Evolutionary conservation across 2,888 invertebrate species (phyloP), one percentile per base, ranked within the genome.

Genomic region (Synergus itoensis): DNA sequence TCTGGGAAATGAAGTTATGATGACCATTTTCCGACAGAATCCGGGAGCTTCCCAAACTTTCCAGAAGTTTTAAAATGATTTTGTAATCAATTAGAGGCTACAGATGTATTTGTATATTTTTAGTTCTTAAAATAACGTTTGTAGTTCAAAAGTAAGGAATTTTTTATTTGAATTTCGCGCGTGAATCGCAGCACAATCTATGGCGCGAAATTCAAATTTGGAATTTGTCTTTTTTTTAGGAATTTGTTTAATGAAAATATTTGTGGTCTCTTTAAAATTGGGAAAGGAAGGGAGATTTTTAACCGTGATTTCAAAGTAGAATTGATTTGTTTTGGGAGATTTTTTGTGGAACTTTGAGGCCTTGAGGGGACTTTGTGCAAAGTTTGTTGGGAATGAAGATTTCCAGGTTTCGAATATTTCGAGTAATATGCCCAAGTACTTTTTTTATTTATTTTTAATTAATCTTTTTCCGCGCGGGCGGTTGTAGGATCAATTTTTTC

Each of bases 1-100:
- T 98, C 75, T 98, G 98, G 98, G 98, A 98, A 92, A 95, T 96
- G 93, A 96, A 96, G 90, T 94, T 96, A 94, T 96, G 94, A 95
- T 93, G 82, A 80, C 48, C 8, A 16, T 14, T 45, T 48, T 28
- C 7, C 18, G 9, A 16, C 7, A 57, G 1, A 57, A 57, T 57
- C 18, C 53, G 53, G 18, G 18, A 57, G 53, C 53, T 57, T 57
- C 53, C 53, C 18, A n/a, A 18, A 57, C 18, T 57, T 57, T 57
- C 18, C 53, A 18, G 8, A 8, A 18, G 3, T 57, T 57, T 18
- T 8, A 18, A n/a, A 57, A 11, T 57, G 9, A 18, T 57, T n/a
- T 8, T 2, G 14, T 53, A n/a, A 53, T 53, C n/a, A n/a, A 18
- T 2, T 57, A 3, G 53, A 57, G 65, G 7, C 16, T 41, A 16